Percentiles rank a stretch among this genome's conserved stretches.
phyloP scores from a whole-genome alignment of 1,140 invertebrate genomes.

The Monomorium pharaonis region DNA sequence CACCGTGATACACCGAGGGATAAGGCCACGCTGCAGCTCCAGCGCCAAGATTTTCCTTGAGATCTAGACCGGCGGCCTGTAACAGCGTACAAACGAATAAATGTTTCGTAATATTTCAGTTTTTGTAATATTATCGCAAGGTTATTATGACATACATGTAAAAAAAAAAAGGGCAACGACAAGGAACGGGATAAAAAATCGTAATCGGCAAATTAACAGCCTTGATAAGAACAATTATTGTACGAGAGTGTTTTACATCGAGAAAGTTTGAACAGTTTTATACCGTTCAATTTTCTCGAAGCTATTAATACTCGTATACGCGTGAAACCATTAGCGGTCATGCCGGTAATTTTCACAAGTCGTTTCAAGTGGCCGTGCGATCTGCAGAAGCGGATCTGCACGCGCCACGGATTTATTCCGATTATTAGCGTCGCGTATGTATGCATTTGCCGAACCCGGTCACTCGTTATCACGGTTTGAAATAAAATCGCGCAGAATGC shows the following conservation, averaged over 20 bases:
- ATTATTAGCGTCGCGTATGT: not conserved
- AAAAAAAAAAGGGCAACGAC: not conserved
- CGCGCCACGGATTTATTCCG: slow-evolving; percentile 17
- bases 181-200: not conserved
- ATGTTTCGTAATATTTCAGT: not conserved
- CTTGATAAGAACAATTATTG: not conserved
- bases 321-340: not conserved
- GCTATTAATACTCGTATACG: not conserved
- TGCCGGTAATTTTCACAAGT: slow-evolving; percentile 25
- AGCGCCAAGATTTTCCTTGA: slow-evolving; percentile 94
- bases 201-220: not conserved
- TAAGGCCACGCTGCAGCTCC: slow-evolving; percentile 93
- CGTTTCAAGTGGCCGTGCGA: not conserved
- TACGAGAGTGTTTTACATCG: not conserved
- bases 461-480: slow-evolving; percentile 41
- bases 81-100: slow-evolving; percentile 47
- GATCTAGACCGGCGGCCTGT: slow-evolving; percentile 91
- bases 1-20: slow-evolving; percentile 94
- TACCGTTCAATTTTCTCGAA: not conserved
- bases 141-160: not conserved
- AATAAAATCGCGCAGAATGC: slow-evolving; percentile 36
- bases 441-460: slow-evolving; percentile 1
- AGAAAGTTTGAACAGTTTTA: not conserved
- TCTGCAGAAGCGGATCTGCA: slow-evolving; percentile 2
- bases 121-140: not conserved